Conservation (phyloP, 2,113 vertebrate species). For the Tachysurus vachellii region DNA sequence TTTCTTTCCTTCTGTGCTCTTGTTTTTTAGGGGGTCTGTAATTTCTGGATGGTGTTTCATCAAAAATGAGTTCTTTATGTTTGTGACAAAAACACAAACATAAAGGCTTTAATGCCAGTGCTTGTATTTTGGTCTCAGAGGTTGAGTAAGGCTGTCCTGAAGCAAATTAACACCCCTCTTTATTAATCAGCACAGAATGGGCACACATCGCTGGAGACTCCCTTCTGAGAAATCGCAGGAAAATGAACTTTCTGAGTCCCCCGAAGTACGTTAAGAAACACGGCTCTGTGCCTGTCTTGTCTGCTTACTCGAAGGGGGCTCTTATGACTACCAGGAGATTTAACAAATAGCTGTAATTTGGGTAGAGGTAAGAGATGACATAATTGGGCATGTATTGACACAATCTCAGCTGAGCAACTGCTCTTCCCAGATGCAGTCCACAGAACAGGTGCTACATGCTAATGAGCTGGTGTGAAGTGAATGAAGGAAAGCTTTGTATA, state of each 20-base stretch:
- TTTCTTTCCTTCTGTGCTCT: background rate
- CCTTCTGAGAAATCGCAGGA: background rate
- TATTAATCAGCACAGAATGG: slow-evolving; percentile 6
- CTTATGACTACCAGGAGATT: slow-evolving; percentile 1
- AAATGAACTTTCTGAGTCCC: background rate
- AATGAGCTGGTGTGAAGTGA: slow-evolving; percentile 64
- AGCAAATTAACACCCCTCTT: background rate
- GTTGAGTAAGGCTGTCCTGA: background rate
- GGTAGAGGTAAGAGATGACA: slow-evolving; percentile 56
- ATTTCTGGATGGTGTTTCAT: background rate
- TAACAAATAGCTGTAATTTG: slow-evolving; percentile 37
- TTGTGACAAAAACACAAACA: slow-evolving; percentile 16
- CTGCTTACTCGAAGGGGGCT: background rate
- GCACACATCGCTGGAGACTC: slow-evolving; percentile 25
- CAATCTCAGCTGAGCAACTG: slow-evolving; percentile 8
- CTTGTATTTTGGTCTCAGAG: background rate
- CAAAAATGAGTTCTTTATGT: background rate
- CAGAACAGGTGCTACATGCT: slow-evolving; percentile 70
- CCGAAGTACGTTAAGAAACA: background rate
- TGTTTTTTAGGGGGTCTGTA: background rate
- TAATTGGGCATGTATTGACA: slow-evolving; percentile 62
- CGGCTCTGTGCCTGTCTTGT: background rate
- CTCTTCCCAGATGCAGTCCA: slow-evolving; percentile 37
- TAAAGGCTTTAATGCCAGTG: background rate
- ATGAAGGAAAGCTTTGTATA: slow-evolving; percentile 70